Conservation (phyloP, 2,113 vertebrate genomes). For the Dromaius novaehollandiae region DNA sequence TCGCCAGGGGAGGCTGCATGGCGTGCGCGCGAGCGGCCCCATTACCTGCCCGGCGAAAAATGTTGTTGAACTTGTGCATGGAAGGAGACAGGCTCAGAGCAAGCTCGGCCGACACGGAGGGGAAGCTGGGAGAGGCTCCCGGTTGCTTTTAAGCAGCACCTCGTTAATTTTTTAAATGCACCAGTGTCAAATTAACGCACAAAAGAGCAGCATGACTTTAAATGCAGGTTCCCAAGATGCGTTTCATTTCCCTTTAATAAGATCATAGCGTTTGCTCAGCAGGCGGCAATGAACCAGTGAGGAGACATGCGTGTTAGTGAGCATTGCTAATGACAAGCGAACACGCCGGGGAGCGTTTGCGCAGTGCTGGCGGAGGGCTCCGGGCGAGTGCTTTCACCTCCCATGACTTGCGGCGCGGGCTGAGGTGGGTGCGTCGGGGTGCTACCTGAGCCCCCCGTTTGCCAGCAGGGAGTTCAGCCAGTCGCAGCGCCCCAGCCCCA, state of each 20-base stretch:
- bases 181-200: slow-evolving; percentile 63
- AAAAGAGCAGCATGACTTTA: slow-evolving; percentile 53
- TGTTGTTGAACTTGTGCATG: slow-evolving; percentile 64
- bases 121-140: slow-evolving; percentile 59
- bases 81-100: slow-evolving; percentile 47
- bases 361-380: neutral
- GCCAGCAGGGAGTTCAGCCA: neutral
- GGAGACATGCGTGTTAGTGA: slow-evolving; percentile 8
- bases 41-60: slow-evolving; percentile 59
- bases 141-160: slow-evolving; percentile 56
- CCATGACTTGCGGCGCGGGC: neutral
- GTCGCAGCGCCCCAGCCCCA: neutral
- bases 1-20: neutral
- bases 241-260: slow-evolving; percentile 61
- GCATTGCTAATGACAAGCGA: neutral
- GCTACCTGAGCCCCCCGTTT: accelerated
- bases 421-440: neutral
- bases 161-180: slow-evolving; percentile 66
- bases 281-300: neutral
- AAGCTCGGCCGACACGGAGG: slow-evolving; percentile 51
- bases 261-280: slow-evolving; percentile 55
- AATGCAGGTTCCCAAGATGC: slow-evolving; percentile 49
- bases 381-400: neutral
- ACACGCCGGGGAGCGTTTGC: accelerated
- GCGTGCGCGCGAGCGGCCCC: slow-evolving; percentile 17